Evolutionary conservation across 2,888 invertebrate genomes (phyloP).

Genomic region (Mystacides longicornis): DNA sequence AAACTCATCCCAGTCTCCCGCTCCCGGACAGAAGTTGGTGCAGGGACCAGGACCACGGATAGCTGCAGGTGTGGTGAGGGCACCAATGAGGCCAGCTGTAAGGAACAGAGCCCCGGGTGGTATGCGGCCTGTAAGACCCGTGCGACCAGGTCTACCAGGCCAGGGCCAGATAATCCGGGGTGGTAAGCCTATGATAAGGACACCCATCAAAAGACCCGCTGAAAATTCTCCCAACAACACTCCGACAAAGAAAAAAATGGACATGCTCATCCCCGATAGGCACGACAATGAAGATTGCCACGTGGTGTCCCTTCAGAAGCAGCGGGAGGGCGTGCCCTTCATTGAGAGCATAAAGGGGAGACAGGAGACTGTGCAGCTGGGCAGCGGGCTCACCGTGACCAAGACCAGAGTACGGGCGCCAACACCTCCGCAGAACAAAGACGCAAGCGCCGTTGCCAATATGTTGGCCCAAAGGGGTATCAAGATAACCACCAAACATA

Average conservation of each 20-base stretch:
- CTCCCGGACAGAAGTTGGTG: slow-evolving; percentile 34
- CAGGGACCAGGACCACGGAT: slow-evolving; percentile 27
- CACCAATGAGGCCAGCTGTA: slow-evolving; percentile 25
- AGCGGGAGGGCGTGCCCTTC: slow-evolving; percentile 63
- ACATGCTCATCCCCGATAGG: slow-evolving; percentile 59
- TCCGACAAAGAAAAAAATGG: slow-evolving; percentile 47
- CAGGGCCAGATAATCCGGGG: slow-evolving; percentile 39
- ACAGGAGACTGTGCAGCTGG: slow-evolving; percentile 54
- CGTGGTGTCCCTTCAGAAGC: slow-evolving; percentile 66
- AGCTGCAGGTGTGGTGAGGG: slow-evolving; percentile 17
- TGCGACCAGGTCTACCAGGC: slow-evolving; percentile 37
- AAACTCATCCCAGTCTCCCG: slow-evolving; percentile 33
- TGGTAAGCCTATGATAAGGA: slow-evolving; percentile 32
- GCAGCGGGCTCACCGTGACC: slow-evolving; percentile 67
- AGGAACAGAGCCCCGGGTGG: slow-evolving; percentile 33
- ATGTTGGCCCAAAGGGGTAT: slow-evolving; percentile 71
- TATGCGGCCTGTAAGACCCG: slow-evolving; percentile 30
- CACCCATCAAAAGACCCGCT: slow-evolving; percentile 40
- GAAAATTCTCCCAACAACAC: slow-evolving; percentile 30
- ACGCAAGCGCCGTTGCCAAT: slow-evolving; percentile 69
- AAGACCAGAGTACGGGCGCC: slow-evolving; percentile 40
- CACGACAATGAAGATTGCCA: slow-evolving; percentile 71
- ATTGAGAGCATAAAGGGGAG: slow-evolving; percentile 68
- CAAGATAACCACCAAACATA: slow-evolving; percentile 63
- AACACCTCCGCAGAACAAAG: slow-evolving; percentile 49